phyloP scores from a whole-genome alignment of 1,140 invertebrate species.

The Pseudoatta argentina region DNA sequence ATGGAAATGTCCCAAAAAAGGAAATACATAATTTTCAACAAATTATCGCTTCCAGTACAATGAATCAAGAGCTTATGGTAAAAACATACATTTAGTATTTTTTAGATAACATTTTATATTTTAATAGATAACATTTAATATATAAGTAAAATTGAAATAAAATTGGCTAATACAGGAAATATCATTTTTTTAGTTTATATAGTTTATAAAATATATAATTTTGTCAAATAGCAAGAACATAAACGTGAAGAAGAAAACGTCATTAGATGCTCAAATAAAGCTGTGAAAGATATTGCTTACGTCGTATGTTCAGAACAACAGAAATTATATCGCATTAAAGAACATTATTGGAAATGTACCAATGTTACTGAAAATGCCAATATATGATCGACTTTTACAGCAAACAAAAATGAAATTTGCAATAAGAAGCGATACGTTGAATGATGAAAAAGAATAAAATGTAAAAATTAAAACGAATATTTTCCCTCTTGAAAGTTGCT shows the following conservation, averaged over 20 bases:
- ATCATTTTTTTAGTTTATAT: slow-evolving; percentile 10
- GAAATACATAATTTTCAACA: slow-evolving; percentile 45
- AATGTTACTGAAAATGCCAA: background rate
- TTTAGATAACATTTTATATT: background rate
- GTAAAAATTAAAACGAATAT: background rate
- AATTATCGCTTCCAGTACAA: slow-evolving; percentile 43
- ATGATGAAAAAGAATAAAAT: background rate
- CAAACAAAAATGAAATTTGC: background rate
- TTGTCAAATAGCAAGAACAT: slow-evolving; percentile 22
- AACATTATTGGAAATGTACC: slow-evolving; percentile 53
- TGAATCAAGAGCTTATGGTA: slow-evolving; percentile 52
- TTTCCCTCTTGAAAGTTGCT: background rate
- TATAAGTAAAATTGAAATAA: background rate
- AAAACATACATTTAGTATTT: slow-evolving; percentile 13
- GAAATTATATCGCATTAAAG: slow-evolving; percentile 30
- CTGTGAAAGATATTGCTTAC: slow-evolving; percentile 30
- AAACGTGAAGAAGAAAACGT: slow-evolving; percentile 36
- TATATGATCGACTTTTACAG: background rate
- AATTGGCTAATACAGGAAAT: background rate
- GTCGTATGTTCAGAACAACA: background rate
- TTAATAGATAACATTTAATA: background rate
- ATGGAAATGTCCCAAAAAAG: slow-evolving; percentile 55
- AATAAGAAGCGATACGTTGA: background rate
- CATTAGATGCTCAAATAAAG: slow-evolving; percentile 26
- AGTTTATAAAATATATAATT: slow-evolving; percentile 21